Conservation (phyloP, 2,797 vertebrate genomes). For the Mareca strepera region DNA sequence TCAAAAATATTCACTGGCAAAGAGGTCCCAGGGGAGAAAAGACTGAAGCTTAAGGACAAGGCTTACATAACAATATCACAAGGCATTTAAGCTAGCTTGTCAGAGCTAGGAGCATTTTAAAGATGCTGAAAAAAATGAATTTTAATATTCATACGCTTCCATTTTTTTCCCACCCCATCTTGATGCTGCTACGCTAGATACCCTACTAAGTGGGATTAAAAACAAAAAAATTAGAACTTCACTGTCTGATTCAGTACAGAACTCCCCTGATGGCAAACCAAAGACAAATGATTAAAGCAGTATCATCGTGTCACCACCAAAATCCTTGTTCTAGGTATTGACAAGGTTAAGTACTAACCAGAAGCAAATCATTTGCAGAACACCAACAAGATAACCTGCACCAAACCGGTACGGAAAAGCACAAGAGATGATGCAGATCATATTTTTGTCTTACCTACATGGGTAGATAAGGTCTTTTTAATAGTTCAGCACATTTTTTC, state of each 20-base stretch:
- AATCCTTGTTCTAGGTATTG: not conserved
- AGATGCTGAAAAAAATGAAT: not conserved
- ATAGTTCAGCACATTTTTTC: not conserved
- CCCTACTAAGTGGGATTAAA: not conserved
- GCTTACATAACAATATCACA: slow-evolving; percentile 15
- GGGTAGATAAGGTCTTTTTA: slow-evolving; percentile 12
- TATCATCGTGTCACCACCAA: not conserved
- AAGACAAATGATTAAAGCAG: not conserved
- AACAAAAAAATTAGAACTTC: not conserved
- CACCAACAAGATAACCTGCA: not conserved
- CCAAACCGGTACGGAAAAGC: not conserved
- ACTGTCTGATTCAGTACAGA: not conserved
- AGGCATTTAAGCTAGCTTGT: not conserved
- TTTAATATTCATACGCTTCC: not conserved
- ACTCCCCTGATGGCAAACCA: not conserved
- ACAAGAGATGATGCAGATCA: not conserved
- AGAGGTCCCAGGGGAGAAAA: not conserved
- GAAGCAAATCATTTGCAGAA: slow-evolving; percentile 3
- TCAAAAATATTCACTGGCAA: slow-evolving; percentile 1
- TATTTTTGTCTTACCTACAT: not conserved
- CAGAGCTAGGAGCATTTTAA: not conserved
- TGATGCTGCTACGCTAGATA: not conserved
- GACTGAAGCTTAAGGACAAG: not conserved
- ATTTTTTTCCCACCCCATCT: not conserved
- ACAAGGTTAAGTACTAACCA: not conserved